A percentile compares a stretch with the other conserved stretches of the same genome.
Evolutionary conservation across 2,113 vertebrate species (phyloP).

Genomic region (Otis tarda): DNA sequence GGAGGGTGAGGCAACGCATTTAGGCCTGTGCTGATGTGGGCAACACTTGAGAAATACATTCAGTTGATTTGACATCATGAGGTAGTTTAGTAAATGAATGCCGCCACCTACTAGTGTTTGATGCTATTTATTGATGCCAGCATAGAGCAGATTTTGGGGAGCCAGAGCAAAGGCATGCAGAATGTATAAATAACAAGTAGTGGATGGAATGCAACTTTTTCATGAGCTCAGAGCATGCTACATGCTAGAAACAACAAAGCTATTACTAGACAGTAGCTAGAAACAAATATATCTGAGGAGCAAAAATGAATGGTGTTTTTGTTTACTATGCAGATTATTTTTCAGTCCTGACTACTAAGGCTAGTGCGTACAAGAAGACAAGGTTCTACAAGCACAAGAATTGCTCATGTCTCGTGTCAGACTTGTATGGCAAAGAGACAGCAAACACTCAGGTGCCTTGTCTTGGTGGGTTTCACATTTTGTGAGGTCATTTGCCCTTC

Average conservation of each 20-base stretch:
- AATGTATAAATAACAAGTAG: background rate
- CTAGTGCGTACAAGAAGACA: background rate
- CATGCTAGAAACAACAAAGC: background rate
- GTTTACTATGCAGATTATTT: background rate
- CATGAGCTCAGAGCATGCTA: background rate
- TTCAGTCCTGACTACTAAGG: background rate
- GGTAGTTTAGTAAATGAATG: background rate
- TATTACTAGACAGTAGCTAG: background rate
- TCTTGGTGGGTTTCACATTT: background rate
- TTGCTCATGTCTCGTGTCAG: fast-evolving
- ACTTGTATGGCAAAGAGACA: background rate
- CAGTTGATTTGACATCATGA: background rate
- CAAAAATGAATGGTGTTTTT: background rate
- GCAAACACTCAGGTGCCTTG: background rate
- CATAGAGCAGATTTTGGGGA: background rate
- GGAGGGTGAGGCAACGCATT: background rate
- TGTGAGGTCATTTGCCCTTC: background rate
- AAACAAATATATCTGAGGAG: background rate
- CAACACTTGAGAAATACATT: background rate
- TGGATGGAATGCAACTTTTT: background rate
- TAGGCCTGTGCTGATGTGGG: background rate
- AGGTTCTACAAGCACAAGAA: background rate
- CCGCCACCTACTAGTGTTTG: background rate
- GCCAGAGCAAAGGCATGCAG: background rate
- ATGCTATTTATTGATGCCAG: background rate